A percentile compares a stretch with the other conserved stretches of the same genome.
phyloP scores from a whole-genome alignment of 2,797 vertebrate genomes.

The Xenops minutus region DNA sequence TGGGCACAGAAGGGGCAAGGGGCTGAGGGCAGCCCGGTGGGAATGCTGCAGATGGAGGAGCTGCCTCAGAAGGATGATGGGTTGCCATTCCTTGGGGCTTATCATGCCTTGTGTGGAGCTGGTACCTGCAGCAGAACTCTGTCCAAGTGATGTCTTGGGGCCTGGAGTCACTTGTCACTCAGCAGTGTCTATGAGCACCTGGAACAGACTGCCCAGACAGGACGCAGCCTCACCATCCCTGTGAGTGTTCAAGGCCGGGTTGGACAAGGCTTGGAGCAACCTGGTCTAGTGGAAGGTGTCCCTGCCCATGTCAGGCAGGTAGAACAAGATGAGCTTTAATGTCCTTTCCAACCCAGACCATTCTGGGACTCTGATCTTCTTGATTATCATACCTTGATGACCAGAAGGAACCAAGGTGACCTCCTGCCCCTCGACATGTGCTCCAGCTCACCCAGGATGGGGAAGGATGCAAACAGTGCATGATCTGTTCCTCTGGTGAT shows the following conservation, averaged over 20 bases:
- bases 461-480: background rate
- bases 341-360: background rate
- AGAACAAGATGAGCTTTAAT: background rate
- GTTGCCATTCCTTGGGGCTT: background rate
- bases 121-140: background rate
- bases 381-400: background rate
- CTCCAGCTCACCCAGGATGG: background rate
- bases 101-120: accelerated
- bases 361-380: background rate
- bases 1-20: background rate
- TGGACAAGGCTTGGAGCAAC: background rate
- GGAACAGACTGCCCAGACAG: background rate
- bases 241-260: background rate
- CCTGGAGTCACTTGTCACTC: background rate
- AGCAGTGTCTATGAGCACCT: background rate
- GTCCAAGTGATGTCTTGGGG: background rate
- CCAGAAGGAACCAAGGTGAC: background rate
- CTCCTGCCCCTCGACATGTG: background rate
- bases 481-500: background rate
- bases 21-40: background rate
- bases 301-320: background rate
- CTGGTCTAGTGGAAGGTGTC: background rate
- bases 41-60: background rate
- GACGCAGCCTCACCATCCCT: background rate
- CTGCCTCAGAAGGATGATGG: background rate